A percentile compares a stretch with the other conserved stretches of the same genome.
These are phyloP conservation scores for Chrysina gloriosa DNA, from an alignment of 2,888 invertebrate genomes.

Conservation along the genomic window DNA sequence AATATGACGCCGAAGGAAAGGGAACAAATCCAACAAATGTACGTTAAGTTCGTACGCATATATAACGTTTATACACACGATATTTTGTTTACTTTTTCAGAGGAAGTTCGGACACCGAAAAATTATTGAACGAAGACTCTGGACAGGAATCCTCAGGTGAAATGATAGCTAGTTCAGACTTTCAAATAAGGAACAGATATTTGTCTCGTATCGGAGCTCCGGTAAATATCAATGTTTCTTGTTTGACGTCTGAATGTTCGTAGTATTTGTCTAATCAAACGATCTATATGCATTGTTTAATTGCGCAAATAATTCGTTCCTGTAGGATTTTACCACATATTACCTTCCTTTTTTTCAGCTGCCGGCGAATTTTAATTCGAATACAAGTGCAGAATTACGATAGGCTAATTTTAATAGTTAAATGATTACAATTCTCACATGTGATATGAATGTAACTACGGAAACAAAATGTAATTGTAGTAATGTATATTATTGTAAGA, in stretches of 20 bases:
- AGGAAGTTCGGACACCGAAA: slow-evolving; percentile 62
- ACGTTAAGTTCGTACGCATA: no score
- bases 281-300: slow-evolving; percentile 7
- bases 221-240: slow-evolving; percentile 62
- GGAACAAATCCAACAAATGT: slow-evolving; percentile 49
- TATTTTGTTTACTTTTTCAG: no score
- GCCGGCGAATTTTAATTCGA: slow-evolving; percentile 39
- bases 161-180: slow-evolving; percentile 68
- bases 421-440: slow-evolving; percentile 24
- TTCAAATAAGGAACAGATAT: slow-evolving; percentile 72
- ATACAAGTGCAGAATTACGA: slow-evolving; percentile 13
- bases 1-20: slow-evolving; percentile 68
- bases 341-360: slow-evolving; percentile 26
- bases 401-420: slow-evolving; percentile 18
- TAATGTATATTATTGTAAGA: slow-evolving; percentile 21
- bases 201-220: slow-evolving; percentile 71
- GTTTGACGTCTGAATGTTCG: slow-evolving; percentile 25
- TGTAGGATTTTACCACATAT: not conserved
- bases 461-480: slow-evolving; percentile 11
- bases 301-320: not conserved
- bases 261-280: slow-evolving; percentile 12
- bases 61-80: no score
- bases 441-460: slow-evolving; percentile 1
- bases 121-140: slow-evolving; percentile 25
- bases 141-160: slow-evolving; percentile 44